phyloP scores from a whole-genome alignment of 2,113 vertebrate species.

The Upupa epops region DNA sequence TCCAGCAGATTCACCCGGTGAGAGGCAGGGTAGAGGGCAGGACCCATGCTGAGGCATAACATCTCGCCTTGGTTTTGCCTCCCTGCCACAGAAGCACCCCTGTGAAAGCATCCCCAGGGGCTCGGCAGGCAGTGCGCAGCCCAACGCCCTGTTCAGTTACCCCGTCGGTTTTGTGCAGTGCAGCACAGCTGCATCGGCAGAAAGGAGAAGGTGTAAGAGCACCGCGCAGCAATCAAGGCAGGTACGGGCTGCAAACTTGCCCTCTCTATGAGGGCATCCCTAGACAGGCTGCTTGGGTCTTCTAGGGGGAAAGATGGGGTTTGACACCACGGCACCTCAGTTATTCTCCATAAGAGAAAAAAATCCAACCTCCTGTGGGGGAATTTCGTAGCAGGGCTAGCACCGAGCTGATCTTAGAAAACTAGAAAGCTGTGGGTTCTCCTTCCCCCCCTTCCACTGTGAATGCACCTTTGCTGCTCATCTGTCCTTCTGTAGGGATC shows the following conservation, averaged over 20 bases:
- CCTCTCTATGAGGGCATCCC: background rate
- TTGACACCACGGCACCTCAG: background rate
- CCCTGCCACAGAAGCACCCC: background rate
- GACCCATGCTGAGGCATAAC: background rate
- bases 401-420: background rate
- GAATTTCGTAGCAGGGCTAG: background rate
- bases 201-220: background rate
- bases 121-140: background rate
- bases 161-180: background rate
- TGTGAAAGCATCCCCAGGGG: background rate
- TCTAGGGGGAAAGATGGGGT: background rate
- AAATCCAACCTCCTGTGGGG: background rate
- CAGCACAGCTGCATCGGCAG: background rate
- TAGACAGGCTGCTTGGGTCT: background rate
- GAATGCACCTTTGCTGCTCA: background rate
- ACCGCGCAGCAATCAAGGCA: background rate
- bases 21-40: background rate
- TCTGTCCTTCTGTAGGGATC: background rate
- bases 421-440: background rate
- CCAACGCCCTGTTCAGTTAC: conserved; percentile 41
- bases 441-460: background rate
- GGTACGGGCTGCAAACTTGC: background rate
- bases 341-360: background rate
- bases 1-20: background rate
- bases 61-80: conserved; percentile 40